These are phyloP conservation scores for Leucosticte australis DNA, from an alignment of 2,113 vertebrate genomes.

Conservation along the genomic window DNA sequence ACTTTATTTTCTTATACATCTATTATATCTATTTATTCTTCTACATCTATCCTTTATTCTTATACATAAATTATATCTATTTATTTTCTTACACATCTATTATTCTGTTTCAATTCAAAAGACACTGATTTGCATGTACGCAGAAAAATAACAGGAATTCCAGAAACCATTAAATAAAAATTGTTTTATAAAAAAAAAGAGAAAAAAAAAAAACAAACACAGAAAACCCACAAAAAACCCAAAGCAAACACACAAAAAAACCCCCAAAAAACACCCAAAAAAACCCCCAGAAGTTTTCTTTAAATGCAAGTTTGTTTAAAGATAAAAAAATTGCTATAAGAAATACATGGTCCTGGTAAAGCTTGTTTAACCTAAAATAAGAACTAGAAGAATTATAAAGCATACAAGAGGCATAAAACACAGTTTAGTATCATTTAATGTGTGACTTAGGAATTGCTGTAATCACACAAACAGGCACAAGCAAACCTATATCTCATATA, in stretches of 20 bases:
- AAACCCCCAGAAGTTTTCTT: background rate
- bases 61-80: no score
- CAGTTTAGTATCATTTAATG: background rate
- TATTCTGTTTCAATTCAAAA: background rate
- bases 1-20: background rate
- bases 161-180: background rate
- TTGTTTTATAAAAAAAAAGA: background rate
- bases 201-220: background rate
- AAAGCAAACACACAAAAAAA: background rate
- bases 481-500: background rate
- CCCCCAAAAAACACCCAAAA: background rate
- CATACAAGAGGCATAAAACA: background rate
- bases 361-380: background rate
- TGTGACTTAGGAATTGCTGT: background rate
- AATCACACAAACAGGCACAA: background rate
- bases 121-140: background rate
- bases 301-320: background rate
- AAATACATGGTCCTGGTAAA: background rate
- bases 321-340: background rate
- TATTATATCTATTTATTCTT: background rate
- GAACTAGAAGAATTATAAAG: background rate
- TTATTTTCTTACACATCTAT: no score
- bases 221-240: no score
- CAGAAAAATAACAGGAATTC: background rate
- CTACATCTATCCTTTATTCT: no score